Evolutionary conservation across 2,888 invertebrate species (phyloP), one percentile per base, ranked within the genome.

Genomic region (Polydrusus pterygomalis): DNA sequence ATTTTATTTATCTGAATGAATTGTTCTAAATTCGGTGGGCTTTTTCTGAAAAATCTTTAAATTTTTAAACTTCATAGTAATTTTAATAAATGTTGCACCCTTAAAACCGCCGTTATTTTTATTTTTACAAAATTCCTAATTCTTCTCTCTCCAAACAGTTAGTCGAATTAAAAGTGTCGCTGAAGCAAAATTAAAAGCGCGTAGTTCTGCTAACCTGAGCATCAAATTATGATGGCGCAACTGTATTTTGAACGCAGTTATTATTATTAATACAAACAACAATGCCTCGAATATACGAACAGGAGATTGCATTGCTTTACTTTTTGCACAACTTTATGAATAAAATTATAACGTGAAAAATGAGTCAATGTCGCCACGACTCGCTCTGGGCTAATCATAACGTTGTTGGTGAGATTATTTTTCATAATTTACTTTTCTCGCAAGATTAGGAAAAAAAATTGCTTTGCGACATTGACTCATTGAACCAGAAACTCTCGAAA

Each of bases 241-340:
- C 45, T 45, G 49, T 45, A 49, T 64, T 34, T 30, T 45, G n/a
- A 47, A 64, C 30, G 43, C 47, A 34, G 64, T 64, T 64, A 25
- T 25, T 25, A 25, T 25, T 25, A 64, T 64, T 49, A 64, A 45
- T 45, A 45, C 17, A 63, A 63, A 62, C 20, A 68, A 65, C 51
- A 68, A 58, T 58, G 60, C 69, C 30, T 17, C 20, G n/a, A 49
- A 34, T 49, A 20, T 17, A 30, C 25, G n/a, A 2, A 75, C 75
- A 71, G 75, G 75, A 75, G 75, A 63, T 75, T 75, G 71, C 75
- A 63, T 75, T 75, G 71, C 75, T n/a, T 68, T 68, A 74, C 17
- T 64, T 70, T 68, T 76, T 65, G 54, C 74, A 74, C 51, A 58
- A 76, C 25, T 60, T 49, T 56, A 38, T 54, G 60, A 67, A 75